phyloP scores from a whole-genome alignment of 2,113 vertebrate species.

The Sorex fumeus region DNA sequence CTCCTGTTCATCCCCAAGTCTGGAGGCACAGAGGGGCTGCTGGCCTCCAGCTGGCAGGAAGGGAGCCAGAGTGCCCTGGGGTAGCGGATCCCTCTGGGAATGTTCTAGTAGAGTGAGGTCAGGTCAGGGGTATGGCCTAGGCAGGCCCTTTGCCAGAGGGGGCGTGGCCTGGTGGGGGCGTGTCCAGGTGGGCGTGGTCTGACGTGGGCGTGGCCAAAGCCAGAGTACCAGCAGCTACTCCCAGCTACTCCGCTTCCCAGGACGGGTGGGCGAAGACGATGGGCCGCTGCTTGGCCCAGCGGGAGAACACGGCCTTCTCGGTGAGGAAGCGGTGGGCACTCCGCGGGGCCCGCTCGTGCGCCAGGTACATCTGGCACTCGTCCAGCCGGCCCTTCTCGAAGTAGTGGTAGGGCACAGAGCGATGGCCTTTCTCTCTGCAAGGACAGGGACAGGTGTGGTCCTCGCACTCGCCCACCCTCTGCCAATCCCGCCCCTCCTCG shows the following conservation, averaged over 20 bases:
- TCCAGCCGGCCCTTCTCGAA: slow-evolving; percentile 92
- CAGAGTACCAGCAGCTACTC: too few relatives aligned
- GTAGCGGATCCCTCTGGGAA: slow-evolving; percentile 48
- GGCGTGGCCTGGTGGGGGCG: too few relatives aligned
- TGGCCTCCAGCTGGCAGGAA: neutral
- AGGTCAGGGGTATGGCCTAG: neutral
- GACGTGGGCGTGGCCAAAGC: too few relatives aligned
- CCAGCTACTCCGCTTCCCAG: slow-evolving; percentile 87
- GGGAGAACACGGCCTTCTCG: slow-evolving; percentile 95
- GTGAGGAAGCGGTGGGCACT: slow-evolving; percentile 98
- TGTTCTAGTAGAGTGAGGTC: neutral
- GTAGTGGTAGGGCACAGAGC: slow-evolving; percentile 95
- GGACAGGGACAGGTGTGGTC: neutral
- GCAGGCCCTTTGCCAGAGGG: neutral
- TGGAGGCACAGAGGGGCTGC: neutral
- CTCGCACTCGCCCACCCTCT: rapidly evolving
- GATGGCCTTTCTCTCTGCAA: slow-evolving; percentile 87
- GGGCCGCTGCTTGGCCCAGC: slow-evolving; percentile 92
- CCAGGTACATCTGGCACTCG: slow-evolving; percentile 95
- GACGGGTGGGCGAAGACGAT: slow-evolving; percentile 93
- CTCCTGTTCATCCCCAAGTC: slow-evolving; percentile 21
- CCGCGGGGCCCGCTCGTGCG: slow-evolving; percentile 90
- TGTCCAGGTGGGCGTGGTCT: too few relatives aligned
- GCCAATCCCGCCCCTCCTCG: neutral
- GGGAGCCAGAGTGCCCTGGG: neutral